Evolutionary conservation across 2,888 invertebrate genomes (phyloP).

Genomic region (Heliconius ethilla): DNA sequence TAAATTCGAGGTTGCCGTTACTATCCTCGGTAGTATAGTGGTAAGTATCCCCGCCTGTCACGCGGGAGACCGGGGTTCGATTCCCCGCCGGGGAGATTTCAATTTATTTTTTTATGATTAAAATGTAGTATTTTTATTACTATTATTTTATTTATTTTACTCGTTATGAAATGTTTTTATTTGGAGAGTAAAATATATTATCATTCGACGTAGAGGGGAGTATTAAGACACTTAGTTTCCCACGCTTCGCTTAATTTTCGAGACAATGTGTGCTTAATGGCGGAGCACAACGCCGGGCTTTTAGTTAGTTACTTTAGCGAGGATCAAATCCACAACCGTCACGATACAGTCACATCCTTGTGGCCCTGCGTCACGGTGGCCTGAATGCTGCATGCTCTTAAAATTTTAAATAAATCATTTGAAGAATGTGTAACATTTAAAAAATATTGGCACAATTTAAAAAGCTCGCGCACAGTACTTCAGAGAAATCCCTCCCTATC

Average conservation of each 20-base stretch:
- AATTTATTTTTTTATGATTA: not conserved
- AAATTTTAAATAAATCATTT: not conserved
- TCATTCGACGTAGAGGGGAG: no score
- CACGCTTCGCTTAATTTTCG: no score
- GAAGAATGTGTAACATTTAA: not conserved
- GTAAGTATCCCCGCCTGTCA: slow-evolving; percentile 83
- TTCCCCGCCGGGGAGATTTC: slow-evolving; percentile 74
- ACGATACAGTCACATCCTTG: no score
- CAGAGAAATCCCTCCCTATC: not conserved
- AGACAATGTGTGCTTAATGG: no score
- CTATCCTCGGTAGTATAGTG: slow-evolving; percentile 80
- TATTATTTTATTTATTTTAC: not conserved
- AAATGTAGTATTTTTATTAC: not conserved
- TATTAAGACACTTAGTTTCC: no score
- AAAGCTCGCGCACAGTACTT: slow-evolving; percentile 29
- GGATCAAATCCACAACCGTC: no score
- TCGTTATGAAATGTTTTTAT: not conserved
- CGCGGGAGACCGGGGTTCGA: slow-evolving; percentile 83
- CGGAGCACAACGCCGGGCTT: no score
- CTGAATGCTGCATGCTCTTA: no score
- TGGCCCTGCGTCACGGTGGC: no score
- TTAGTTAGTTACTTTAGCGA: no score
- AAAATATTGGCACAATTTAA: slow-evolving; percentile 23
- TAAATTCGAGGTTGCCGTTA: not conserved
- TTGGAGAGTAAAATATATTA: no score